phyloP scores from a whole-genome alignment of 2,888 invertebrate genomes.

The Drosophila hamatofila region DNA sequence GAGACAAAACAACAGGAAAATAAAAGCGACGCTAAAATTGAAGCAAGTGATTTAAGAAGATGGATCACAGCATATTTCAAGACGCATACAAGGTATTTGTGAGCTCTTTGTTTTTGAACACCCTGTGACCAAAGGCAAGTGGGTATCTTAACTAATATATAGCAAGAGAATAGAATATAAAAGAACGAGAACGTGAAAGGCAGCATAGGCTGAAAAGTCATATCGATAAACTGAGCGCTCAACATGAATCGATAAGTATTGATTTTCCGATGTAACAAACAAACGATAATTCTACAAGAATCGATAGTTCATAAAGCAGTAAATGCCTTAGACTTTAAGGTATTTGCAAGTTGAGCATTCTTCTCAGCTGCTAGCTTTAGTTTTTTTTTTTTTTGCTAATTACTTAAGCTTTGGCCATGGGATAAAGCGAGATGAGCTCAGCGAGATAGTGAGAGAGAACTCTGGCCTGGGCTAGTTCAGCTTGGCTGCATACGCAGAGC shows the following conservation, averaged over 20 bases:
- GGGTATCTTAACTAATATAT: not conserved
- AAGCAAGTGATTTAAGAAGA: constrained; percentile 56
- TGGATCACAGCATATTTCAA: constrained; percentile 29
- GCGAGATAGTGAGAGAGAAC: constrained; percentile 9
- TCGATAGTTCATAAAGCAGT: too few relatives aligned
- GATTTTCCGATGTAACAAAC: not conserved
- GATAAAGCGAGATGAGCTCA: constrained; percentile 28
- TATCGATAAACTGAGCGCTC: not conserved
- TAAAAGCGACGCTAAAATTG: constrained; percentile 40
- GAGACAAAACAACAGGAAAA: constrained; percentile 8
- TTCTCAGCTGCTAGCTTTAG: not conserved
- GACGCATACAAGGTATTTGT: constrained; percentile 2
- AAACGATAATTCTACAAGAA: not conserved
- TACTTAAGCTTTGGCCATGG: constrained; percentile 36
- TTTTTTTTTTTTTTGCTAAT: constrained; percentile 36
- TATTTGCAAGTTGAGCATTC: not conserved
- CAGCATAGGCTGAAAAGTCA: not conserved
- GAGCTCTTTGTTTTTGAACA: not conserved
- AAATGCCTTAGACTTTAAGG: not conserved
- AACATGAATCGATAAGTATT: not conserved
- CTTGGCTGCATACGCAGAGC: constrained; percentile 46
- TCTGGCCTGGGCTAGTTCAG: constrained; percentile 33
- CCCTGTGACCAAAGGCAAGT: not conserved
- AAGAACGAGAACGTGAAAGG: not conserved
- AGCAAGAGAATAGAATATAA: not conserved